These are phyloP conservation scores for Fratercula arctica DNA, from an alignment of 2,797 vertebrate genomes.

Conservation along the genomic window DNA sequence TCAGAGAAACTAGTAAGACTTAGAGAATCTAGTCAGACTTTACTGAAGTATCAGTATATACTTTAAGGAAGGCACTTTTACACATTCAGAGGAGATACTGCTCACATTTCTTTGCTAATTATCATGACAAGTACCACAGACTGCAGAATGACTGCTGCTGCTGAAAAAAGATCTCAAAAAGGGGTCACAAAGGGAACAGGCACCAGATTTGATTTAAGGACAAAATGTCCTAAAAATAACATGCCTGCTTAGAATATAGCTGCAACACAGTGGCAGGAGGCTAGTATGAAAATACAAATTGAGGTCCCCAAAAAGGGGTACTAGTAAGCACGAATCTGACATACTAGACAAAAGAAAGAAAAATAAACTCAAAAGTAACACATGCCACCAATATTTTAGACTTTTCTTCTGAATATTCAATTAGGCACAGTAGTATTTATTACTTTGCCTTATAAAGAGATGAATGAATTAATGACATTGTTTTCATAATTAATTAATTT, in stretches of 20 bases:
- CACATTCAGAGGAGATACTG: neutral
- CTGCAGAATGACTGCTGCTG: constrained; percentile 16
- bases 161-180: constrained; percentile 15
- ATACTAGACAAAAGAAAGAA: neutral
- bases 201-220: constrained; percentile 24
- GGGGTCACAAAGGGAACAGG: neutral
- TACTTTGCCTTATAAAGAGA: neutral
- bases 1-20: neutral
- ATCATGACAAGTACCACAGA: neutral
- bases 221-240: constrained; percentile 30
- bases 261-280: neutral
- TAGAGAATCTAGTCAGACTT: neutral
- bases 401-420: neutral
- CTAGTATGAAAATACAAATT: neutral
- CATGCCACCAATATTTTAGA: neutral
- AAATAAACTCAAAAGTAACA: neutral
- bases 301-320: neutral
- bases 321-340: neutral
- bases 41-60: neutral
- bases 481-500: neutral
- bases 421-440: neutral
- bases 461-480: neutral
- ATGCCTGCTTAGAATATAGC: neutral
- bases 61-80: neutral
- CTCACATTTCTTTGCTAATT: constrained; percentile 17